phyloP scores from a whole-genome alignment of 2,888 invertebrate species.

The Nemotelus pantherinus region DNA sequence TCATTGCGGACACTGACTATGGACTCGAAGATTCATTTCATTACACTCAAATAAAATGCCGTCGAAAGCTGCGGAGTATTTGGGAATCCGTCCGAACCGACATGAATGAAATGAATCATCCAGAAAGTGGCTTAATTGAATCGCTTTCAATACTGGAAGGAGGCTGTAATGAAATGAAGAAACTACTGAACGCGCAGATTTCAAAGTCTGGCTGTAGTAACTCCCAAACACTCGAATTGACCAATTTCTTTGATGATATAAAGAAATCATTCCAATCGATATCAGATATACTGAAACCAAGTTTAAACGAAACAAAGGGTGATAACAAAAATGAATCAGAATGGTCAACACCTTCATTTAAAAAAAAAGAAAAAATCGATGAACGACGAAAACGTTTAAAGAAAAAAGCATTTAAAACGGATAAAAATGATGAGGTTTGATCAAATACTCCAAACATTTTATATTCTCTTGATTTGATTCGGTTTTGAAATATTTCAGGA shows the following conservation, averaged over 20 bases:
- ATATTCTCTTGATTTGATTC: background rate
- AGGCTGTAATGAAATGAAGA: slow-evolving; percentile 52
- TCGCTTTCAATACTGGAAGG: slow-evolving; percentile 44
- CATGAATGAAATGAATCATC: slow-evolving; percentile 24
- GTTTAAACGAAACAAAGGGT: background rate
- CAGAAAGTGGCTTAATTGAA: background rate
- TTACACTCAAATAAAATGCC: background rate
- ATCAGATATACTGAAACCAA: background rate
- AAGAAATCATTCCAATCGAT: slow-evolving; percentile 12
- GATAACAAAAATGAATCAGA: background rate
- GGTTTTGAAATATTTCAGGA: background rate
- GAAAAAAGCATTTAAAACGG: slow-evolving; percentile 9
- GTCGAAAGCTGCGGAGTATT: background rate
- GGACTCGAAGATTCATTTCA: slow-evolving; percentile 45
- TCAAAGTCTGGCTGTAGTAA: background rate
- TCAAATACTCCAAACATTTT: background rate
- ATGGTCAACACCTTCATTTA: background rate
- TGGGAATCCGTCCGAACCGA: background rate
- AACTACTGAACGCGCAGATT: slow-evolving; percentile 22
- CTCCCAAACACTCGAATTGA: background rate
- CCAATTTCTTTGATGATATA: slow-evolving; percentile 4
- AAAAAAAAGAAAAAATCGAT: background rate
- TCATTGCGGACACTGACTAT: slow-evolving; percentile 31
- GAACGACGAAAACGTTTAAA: background rate
- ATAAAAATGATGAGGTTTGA: background rate